phyloP scores from a whole-genome alignment of 1,140 invertebrate genomes.

The Saccostrea echinata region DNA sequence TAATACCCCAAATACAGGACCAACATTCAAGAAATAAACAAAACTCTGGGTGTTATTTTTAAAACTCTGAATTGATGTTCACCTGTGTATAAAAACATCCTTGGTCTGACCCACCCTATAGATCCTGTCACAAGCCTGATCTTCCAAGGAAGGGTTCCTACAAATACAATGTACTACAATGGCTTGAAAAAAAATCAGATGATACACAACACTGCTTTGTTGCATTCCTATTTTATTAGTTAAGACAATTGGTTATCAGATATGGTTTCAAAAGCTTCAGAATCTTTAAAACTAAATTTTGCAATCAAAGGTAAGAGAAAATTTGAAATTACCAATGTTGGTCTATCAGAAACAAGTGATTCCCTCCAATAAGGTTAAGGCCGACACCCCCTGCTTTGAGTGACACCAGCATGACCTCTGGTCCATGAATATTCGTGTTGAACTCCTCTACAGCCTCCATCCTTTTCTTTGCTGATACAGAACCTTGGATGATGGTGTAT shows the following conservation, averaged over 20 bases:
- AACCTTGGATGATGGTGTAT: slow-evolving; percentile 86
- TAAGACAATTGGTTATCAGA: too few relatives aligned
- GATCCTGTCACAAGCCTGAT: slow-evolving; percentile 94
- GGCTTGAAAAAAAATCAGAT: too few relatives aligned
- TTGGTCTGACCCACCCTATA: slow-evolving; percentile 93
- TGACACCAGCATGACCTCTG: slow-evolving; percentile 87
- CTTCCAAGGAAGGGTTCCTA: slow-evolving; percentile 93
- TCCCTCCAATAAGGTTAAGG: slow-evolving; percentile 93
- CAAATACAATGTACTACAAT: too few relatives aligned
- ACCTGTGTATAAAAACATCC: slow-evolving; percentile 91
- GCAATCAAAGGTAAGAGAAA: not conserved
- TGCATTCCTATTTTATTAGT: too few relatives aligned
- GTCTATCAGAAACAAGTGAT: slow-evolving; percentile 93
- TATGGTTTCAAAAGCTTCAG: too few relatives aligned
- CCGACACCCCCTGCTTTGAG: slow-evolving; percentile 94
- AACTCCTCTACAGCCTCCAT: slow-evolving; percentile 84
- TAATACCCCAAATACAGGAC: too few relatives aligned
- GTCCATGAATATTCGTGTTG: slow-evolving; percentile 83
- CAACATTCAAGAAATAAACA: slow-evolving; percentile 24
- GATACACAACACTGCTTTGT: too few relatives aligned
- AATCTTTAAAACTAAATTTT: too few relatives aligned
- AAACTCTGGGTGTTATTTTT: not conserved
- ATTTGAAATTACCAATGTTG: slow-evolving; percentile 87
- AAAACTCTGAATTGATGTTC: not conserved
- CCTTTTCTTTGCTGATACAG: slow-evolving; percentile 75